These are phyloP conservation scores for Adela reaumurella DNA, from an alignment of 2,888 invertebrate genomes.

Conservation along the genomic window DNA sequence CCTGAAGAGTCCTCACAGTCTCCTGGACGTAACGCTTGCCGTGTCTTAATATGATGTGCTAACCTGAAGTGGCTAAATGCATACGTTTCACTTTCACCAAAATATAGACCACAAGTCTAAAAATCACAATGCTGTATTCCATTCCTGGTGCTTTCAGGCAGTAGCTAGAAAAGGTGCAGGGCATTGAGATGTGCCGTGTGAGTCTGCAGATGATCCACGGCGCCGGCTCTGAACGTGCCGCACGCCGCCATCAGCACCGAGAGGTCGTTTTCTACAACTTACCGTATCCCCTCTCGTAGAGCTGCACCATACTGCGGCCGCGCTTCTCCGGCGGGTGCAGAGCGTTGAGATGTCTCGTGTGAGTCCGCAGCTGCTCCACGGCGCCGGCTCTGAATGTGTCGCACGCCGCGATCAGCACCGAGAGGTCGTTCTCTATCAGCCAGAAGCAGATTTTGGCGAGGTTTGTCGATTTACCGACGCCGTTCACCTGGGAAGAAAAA, in stretches of 20 bases:
- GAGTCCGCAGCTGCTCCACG: conserved; percentile 96
- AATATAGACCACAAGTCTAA: too few species aligned
- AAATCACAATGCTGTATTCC: background rate
- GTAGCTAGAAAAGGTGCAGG: too few species aligned
- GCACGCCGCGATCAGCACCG: conserved; percentile 96
- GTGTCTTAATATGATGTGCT: too few species aligned
- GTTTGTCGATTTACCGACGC: conserved; percentile 98
- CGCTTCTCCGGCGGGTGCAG: conserved; percentile 80
- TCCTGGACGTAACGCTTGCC: too few species aligned
- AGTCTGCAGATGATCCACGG: conserved; percentile 96
- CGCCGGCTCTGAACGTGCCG: conserved; percentile 98
- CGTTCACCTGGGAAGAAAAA: conserved; percentile 82
- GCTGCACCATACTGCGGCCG: conserved; percentile 79
- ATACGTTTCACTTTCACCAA: background rate
- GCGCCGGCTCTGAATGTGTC: conserved; percentile 99
- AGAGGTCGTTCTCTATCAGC: conserved; percentile 95
- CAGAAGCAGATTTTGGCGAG: conserved; percentile 99
- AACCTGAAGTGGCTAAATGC: background rate
- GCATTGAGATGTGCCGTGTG: conserved; percentile 92
- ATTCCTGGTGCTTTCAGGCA: too few species aligned
- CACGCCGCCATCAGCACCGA: conserved; percentile 97
- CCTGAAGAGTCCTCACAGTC: too few species aligned
- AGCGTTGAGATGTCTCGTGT: conserved; percentile 88
- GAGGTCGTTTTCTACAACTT: conserved; percentile 7
- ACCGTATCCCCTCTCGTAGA: conserved; percentile 98